Evolutionary conservation across 2,888 invertebrate species (phyloP).

Genomic region (Allophyes oxyacanthae): DNA sequence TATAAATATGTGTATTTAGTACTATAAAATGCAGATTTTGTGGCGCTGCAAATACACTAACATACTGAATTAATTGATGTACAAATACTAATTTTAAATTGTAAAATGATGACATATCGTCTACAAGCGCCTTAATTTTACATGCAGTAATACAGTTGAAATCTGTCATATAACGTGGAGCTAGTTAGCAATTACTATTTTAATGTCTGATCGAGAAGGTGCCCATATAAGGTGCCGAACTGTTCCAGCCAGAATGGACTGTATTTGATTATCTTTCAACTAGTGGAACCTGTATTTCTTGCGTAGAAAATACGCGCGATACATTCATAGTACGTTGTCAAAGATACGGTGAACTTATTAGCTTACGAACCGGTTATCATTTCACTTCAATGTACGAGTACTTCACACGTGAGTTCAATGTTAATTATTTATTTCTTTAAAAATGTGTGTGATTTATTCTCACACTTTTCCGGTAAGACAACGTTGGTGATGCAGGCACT

Average conservation of each 20-base stretch:
- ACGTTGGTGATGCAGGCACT: too few relatives aligned
- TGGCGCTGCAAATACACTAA: too few relatives aligned
- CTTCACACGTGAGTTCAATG: constrained; percentile 1
- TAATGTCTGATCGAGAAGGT: constrained; percentile 4
- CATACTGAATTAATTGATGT: too few relatives aligned
- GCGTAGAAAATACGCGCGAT: constrained; percentile 5
- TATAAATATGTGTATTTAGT: too few relatives aligned
- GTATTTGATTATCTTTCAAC: constrained; percentile 44
- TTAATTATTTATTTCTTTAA: too few relatives aligned
- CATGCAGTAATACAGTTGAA: neutral
- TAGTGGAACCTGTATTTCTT: constrained; percentile 16
- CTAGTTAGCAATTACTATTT: constrained; percentile 15
- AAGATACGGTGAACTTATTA: constrained; percentile 25
- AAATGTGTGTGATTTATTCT: neutral
- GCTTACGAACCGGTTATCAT: constrained; percentile 9
- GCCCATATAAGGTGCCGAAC: constrained; percentile 29
- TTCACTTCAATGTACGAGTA: neutral
- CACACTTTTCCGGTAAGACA: neutral
- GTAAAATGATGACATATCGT: constrained; percentile 11
- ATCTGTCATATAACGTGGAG: constrained; percentile 6
- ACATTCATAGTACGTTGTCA: constrained; percentile 8
- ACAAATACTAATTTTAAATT: too few relatives aligned
- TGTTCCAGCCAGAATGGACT: constrained; percentile 9
- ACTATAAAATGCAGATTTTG: too few relatives aligned
- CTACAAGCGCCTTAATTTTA: neutral